Conservation (phyloP, 2,797 vertebrate genomes). For the Brachyrhaphis roseni region DNA sequence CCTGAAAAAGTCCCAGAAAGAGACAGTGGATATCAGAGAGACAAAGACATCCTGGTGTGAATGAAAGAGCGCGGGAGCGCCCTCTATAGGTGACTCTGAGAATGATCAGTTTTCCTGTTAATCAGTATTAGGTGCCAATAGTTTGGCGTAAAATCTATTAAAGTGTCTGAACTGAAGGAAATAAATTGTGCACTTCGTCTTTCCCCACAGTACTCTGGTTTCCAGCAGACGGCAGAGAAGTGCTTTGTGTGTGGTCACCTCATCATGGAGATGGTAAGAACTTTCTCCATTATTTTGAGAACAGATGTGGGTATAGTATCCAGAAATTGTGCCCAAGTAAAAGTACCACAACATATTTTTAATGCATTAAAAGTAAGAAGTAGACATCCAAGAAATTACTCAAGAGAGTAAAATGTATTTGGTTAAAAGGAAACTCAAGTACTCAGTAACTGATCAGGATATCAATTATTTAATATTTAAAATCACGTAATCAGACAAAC, state of each 20-base stretch:
- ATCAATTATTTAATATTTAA: too few relatives aligned
- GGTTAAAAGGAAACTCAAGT: too few relatives aligned
- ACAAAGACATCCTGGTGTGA: constrained; percentile 15
- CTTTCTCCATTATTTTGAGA: not conserved
- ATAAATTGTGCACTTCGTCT: constrained; percentile 39
- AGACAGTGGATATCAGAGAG: constrained; percentile 16
- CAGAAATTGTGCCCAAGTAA: too few relatives aligned
- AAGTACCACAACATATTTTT: too few relatives aligned
- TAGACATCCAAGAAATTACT: too few relatives aligned
- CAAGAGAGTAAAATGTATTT: too few relatives aligned
- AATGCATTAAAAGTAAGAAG: too few relatives aligned
- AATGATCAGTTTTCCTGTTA: not conserved
- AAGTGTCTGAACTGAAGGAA: not conserved
- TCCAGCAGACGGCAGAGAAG: constrained; percentile 99
- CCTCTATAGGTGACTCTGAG: constrained; percentile 53
- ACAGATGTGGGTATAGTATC: not conserved
- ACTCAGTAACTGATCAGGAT: too few relatives aligned
- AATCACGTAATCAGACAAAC: too few relatives aligned
- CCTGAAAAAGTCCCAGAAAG: not conserved
- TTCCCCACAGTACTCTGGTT: constrained; percentile 92
- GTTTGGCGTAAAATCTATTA: not conserved
- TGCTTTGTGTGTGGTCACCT: constrained; percentile 99
- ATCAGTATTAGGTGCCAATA: not conserved
- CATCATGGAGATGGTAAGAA: constrained; percentile 99
- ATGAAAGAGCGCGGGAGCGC: constrained; percentile 61